Percentiles rank a stretch among this genome's conserved stretches.
phyloP scores from a whole-genome alignment of 2,797 vertebrate genomes.

The Chaetodon trifasciatus region DNA sequence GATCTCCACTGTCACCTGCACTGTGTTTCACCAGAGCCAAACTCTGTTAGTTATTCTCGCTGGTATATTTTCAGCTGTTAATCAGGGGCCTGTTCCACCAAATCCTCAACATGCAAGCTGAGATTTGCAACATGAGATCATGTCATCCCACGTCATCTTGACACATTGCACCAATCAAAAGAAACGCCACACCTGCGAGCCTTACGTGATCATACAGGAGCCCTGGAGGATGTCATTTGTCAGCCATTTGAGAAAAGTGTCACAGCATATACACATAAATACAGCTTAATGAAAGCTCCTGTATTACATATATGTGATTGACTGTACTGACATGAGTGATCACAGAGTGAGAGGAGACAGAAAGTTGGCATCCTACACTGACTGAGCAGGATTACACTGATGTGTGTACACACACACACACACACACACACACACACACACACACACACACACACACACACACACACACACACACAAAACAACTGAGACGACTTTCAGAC shows the following conservation, averaged over 20 bases:
- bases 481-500: constrained; percentile 11
- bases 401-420: neutral
- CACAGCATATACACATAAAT: neutral
- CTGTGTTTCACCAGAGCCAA: neutral
- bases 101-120: neutral
- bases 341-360: constrained; percentile 3
- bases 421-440: too few species aligned
- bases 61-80: neutral
- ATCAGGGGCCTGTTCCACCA: neutral
- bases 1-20: neutral
- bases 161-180: neutral
- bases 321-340: neutral
- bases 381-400: neutral
- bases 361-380: neutral
- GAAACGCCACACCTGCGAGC: neutral
- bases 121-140: neutral
- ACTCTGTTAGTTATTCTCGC: neutral
- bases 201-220: neutral
- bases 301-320: neutral
- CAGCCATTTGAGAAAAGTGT: constrained; percentile 9
- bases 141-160: neutral
- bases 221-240: neutral
- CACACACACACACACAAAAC: too few species aligned
- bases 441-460: too few species aligned
- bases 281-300: constrained; percentile 1